Percentiles rank a stretch among this genome's conserved stretches.
phyloP scores from a whole-genome alignment of 2,797 vertebrate genomes.

The Ctenosaura bakeri region DNA sequence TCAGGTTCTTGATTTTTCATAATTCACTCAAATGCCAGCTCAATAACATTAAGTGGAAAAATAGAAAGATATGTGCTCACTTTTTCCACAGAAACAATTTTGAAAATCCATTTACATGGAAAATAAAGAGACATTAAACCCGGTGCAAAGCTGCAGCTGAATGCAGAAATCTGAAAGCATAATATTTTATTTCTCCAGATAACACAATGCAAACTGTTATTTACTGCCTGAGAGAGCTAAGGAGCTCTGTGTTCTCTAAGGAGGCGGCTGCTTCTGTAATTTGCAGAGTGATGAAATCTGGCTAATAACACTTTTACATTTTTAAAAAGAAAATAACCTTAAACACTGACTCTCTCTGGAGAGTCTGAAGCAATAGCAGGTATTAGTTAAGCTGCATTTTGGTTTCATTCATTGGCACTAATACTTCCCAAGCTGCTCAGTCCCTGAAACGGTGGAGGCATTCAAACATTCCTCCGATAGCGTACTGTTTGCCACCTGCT shows the following conservation, averaged over 20 bases:
- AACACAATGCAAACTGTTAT: conserved; percentile 66
- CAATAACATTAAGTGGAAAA: conserved; percentile 76
- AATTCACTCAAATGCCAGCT: conserved; percentile 72
- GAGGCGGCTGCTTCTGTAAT: conserved; percentile 50
- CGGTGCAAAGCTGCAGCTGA: conserved; percentile 68
- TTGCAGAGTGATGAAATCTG: conserved; percentile 51
- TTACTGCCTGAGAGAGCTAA: conserved; percentile 63
- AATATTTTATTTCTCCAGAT: conserved; percentile 75
- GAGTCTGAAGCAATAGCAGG: conserved; percentile 37
- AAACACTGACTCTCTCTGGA: conserved; percentile 39
- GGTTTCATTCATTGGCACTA: conserved; percentile 24
- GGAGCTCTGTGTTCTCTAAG: conserved; percentile 46
- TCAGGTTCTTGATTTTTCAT: conserved; percentile 72
- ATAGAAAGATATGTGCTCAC: conserved; percentile 67
- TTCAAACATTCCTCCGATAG: conserved; percentile 31
- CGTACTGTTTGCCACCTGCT: conserved; percentile 14
- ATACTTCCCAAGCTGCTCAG: conserved; percentile 42
- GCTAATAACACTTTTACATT: conserved; percentile 37
- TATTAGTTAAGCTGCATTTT: conserved; percentile 54
- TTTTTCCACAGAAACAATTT: conserved; percentile 74
- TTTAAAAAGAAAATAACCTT: conserved; percentile 44
- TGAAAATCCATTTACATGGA: conserved; percentile 76
- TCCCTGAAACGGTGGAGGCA: conserved; percentile 16
- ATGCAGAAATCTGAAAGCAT: conserved; percentile 71
- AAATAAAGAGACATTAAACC: conserved; percentile 75